phyloP scores from a whole-genome alignment of 2,797 vertebrate species.

The Lutjanus campechanus region DNA sequence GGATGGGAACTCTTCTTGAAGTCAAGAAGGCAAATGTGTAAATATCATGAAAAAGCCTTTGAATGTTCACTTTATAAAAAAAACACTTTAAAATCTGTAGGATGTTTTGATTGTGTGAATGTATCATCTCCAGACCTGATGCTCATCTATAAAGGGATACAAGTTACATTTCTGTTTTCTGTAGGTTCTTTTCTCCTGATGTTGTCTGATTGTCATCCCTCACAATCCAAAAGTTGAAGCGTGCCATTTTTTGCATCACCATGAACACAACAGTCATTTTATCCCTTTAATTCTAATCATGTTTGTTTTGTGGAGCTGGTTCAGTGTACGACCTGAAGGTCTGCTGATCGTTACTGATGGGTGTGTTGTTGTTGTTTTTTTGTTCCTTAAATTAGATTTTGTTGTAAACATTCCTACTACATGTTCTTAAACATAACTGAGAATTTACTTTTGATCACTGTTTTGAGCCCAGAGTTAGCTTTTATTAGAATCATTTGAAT shows the following conservation, averaged over 20 bases:
- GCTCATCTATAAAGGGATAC: slow-evolving; percentile 61
- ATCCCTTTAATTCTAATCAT: slow-evolving; percentile 26
- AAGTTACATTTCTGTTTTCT: slow-evolving; percentile 9
- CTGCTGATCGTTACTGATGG: slow-evolving; percentile 33
- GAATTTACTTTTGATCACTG: slow-evolving; percentile 17
- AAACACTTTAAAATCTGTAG: slow-evolving; percentile 48
- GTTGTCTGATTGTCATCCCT: neutral
- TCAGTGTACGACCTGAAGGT: slow-evolving; percentile 5
- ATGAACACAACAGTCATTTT: slow-evolving; percentile 6
- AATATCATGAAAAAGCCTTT: slow-evolving; percentile 65
- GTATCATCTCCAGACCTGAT: slow-evolving; percentile 52
- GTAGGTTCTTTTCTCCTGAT: neutral
- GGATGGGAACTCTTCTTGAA: slow-evolving; percentile 32
- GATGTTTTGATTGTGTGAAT: slow-evolving; percentile 63
- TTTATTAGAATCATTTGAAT: slow-evolving; percentile 26
- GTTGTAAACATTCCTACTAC: slow-evolving; percentile 45
- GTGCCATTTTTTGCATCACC: slow-evolving; percentile 35
- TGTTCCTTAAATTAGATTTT: slow-evolving; percentile 21
- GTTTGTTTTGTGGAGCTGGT: slow-evolving; percentile 32
- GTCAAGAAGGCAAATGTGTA: slow-evolving; percentile 60
- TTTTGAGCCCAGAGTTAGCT: slow-evolving; percentile 44
- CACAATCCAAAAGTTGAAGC: neutral
- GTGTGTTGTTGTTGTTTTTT: slow-evolving; percentile 1
- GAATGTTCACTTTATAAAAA: slow-evolving; percentile 67
- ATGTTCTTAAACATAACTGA: slow-evolving; percentile 13